Conservation (phyloP, 2,888 invertebrate species). For the Nineta flava region DNA sequence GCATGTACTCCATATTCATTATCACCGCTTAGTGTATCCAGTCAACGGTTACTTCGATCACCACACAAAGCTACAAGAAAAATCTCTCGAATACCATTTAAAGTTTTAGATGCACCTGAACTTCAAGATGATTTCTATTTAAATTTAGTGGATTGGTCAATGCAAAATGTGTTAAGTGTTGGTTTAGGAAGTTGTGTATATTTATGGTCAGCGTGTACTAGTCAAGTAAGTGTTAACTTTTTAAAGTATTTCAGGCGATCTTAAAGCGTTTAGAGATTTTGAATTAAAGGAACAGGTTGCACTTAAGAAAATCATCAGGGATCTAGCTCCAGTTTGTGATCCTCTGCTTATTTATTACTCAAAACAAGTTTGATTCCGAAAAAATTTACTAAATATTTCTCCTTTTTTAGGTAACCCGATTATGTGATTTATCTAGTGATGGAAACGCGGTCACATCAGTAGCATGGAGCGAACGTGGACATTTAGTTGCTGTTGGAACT, state of each 20-base stretch:
- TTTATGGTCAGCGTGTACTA: slow-evolving; percentile 97
- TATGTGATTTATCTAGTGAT: slow-evolving; percentile 88
- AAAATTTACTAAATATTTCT: too few species aligned
- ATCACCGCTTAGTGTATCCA: slow-evolving; percentile 89
- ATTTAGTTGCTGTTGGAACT: slow-evolving; percentile 93
- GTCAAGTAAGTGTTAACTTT: slow-evolving; percentile 48
- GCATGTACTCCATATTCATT: slow-evolving; percentile 79
- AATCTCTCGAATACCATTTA: slow-evolving; percentile 97
- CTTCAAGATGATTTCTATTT: slow-evolving; percentile 98
- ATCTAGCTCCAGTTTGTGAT: too few species aligned
- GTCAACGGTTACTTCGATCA: slow-evolving; percentile 83
- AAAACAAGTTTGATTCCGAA: too few species aligned
- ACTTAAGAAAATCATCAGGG: too few species aligned
- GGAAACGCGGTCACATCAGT: slow-evolving; percentile 95
- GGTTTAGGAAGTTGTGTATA: slow-evolving; percentile 96
- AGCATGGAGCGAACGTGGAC: slow-evolving; percentile 96
- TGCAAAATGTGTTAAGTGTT: slow-evolving; percentile 95
- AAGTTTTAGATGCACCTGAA: slow-evolving; percentile 91
- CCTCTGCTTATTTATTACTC: too few species aligned
- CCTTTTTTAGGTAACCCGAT: slow-evolving; percentile 49
- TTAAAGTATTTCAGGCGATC: slow-evolving; percentile 13
- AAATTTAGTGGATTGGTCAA: slow-evolving; percentile 98
- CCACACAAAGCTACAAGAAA: slow-evolving; percentile 96
- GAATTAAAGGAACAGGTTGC: too few species aligned
- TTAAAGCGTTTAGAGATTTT: too few species aligned